Evolutionary conservation across 2,113 vertebrate genomes (phyloP).

Genomic region (Salvelinus fontinalis): DNA sequence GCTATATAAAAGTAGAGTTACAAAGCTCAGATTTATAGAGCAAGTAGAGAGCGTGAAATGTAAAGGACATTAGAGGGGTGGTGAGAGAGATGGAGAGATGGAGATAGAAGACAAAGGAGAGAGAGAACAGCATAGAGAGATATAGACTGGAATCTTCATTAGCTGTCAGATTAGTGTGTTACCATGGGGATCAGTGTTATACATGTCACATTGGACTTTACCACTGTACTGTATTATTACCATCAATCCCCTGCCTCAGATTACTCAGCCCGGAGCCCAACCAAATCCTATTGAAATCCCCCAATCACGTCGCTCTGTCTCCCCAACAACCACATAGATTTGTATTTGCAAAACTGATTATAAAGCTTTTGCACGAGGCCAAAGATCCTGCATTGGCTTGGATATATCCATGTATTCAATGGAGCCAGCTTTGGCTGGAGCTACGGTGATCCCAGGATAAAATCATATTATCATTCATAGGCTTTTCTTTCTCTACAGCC

Average conservation of each 20-base stretch:
- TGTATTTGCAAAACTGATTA: conserved; percentile 63
- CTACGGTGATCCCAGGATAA: neutral
- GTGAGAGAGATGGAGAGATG: conserved; percentile 6
- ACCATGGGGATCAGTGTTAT: conserved; percentile 17
- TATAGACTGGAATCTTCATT: neutral
- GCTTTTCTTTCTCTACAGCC: conserved; percentile 32
- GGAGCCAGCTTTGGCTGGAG: neutral
- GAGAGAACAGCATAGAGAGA: neutral
- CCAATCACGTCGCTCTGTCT: conserved; percentile 55
- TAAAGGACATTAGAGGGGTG: conserved; percentile 14
- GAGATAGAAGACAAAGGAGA: conserved; percentile 1
- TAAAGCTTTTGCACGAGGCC: conserved; percentile 37
- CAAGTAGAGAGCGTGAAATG: conserved; percentile 50
- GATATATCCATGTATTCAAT: neutral
- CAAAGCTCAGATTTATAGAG: too few species aligned
- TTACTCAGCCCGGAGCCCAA: conserved; percentile 55
- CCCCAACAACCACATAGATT: conserved; percentile 60
- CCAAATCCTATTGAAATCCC: conserved; percentile 62
- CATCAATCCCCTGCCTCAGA: conserved; percentile 19
- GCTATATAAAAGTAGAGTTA: conserved; percentile 34
- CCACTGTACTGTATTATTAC: neutral
- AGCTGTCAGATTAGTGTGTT: conserved; percentile 13
- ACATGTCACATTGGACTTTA: neutral
- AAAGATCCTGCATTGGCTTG: neutral
- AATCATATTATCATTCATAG: conserved; percentile 60